Evolutionary conservation across 2,888 invertebrate genomes (phyloP).

Genomic region (Buathra laborator): DNA sequence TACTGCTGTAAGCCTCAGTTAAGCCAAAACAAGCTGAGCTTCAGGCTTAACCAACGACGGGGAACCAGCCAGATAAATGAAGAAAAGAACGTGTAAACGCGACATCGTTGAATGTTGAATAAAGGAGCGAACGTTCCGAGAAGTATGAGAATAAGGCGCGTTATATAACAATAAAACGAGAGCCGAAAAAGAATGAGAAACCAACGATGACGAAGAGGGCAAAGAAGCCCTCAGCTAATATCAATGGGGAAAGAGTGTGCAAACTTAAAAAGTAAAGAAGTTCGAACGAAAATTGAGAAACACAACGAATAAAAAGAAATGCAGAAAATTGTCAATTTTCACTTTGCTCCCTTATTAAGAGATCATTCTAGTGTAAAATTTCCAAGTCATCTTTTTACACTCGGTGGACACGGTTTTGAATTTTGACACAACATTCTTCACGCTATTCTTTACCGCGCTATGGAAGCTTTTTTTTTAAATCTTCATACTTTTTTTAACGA

Average conservation of each 20-base stretch:
- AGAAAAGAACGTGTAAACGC: not conserved
- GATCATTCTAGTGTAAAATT: too few species aligned
- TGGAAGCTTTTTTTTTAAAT: too few species aligned
- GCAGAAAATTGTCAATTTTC: too few species aligned
- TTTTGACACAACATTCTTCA: too few species aligned
- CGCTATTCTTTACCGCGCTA: too few species aligned
- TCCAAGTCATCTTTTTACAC: too few species aligned
- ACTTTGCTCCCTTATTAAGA: too few species aligned
- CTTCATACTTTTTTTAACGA: too few species aligned
- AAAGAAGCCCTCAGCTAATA: too few species aligned
- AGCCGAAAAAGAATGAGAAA: not conserved
- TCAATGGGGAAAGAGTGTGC: too few species aligned
- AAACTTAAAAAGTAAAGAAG: too few species aligned
- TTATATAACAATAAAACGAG: not conserved
- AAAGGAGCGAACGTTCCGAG: not conserved
- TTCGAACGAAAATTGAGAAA: not conserved
- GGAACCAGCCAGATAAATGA: not conserved
- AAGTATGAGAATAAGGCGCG: not conserved
- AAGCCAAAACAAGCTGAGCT: slow-evolving; percentile 52
- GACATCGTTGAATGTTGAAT: not conserved
- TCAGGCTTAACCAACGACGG: slow-evolving; percentile 28
- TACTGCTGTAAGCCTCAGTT: slow-evolving; percentile 40
- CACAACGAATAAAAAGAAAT: not conserved
- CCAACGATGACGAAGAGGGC: not conserved
- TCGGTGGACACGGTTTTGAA: too few species aligned